These are phyloP conservation scores for Oncorhynchus kisutch DNA, from an alignment of 2,113 vertebrate species.

Conservation along the genomic window DNA sequence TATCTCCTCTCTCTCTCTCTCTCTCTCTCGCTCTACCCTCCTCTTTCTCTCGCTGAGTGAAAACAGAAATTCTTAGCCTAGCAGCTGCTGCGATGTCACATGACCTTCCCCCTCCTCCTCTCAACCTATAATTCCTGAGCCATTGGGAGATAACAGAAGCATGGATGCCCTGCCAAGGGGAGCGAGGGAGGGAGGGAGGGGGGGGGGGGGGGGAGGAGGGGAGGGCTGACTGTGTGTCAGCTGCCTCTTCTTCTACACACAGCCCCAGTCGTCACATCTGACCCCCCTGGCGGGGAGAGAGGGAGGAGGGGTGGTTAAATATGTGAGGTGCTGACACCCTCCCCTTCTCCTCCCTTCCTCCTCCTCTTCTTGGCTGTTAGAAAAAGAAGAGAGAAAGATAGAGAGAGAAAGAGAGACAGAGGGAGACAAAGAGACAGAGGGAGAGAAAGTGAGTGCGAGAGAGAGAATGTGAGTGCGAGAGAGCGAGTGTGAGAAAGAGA, in stretches of 20 bases:
- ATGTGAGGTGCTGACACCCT: slow-evolving; percentile 35
- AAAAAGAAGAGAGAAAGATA: slow-evolving; percentile 22
- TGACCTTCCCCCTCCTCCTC: slow-evolving; percentile 55
- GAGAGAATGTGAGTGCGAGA: slow-evolving; percentile 1
- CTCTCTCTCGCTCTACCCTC: slow-evolving; percentile 50
- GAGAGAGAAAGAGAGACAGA: slow-evolving; percentile 4
- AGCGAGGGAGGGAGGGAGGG: slow-evolving; percentile 12
- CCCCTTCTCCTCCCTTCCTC: slow-evolving; percentile 13
- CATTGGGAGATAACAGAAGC: slow-evolving; percentile 73
- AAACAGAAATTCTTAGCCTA: slow-evolving; percentile 77
- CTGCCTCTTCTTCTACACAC: slow-evolving; percentile 32
- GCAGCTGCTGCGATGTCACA: slow-evolving; percentile 75
- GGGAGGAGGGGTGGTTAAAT: slow-evolving; percentile 31
- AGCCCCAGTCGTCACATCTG: slow-evolving; percentile 63
- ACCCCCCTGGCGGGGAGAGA: slow-evolving; percentile 57
- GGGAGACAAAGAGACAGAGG: slow-evolving; percentile 21
- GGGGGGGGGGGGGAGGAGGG: slow-evolving; percentile 1
- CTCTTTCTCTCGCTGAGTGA: slow-evolving; percentile 62
- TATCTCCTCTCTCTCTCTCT: slow-evolving; percentile 36
- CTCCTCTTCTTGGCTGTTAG: slow-evolving; percentile 6
- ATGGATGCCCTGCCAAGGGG: slow-evolving; percentile 60
- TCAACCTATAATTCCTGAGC: slow-evolving; percentile 71
- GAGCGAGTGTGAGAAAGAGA: not conserved
- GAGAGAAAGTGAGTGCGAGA: slow-evolving; percentile 1
- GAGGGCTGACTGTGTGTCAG: slow-evolving; percentile 28